phyloP scores from a whole-genome alignment of 1,140 invertebrate genomes.

The Drosophila prosaltans region DNA sequence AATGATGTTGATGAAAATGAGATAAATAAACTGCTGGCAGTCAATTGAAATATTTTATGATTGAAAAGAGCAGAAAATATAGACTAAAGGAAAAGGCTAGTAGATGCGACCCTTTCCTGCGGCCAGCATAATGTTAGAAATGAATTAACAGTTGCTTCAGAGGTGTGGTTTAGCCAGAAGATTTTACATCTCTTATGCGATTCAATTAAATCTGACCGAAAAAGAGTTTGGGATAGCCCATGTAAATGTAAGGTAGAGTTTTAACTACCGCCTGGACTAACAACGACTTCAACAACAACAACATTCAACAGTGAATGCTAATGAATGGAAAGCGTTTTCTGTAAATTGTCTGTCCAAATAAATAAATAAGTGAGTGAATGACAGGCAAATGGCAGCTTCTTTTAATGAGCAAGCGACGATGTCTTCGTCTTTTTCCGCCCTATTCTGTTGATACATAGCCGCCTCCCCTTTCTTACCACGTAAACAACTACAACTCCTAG shows the following conservation, averaged over 20 bases:
- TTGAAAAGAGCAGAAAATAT: slow-evolving; percentile 24
- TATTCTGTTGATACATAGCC: neutral
- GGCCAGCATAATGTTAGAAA: slow-evolving; percentile 51
- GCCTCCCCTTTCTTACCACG: neutral
- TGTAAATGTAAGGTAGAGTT: neutral
- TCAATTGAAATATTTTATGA: slow-evolving; percentile 76
- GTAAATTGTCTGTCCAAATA: slow-evolving; percentile 68
- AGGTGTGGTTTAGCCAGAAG: neutral
- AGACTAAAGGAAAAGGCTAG: slow-evolving; percentile 15
- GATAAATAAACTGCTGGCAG: slow-evolving; percentile 43
- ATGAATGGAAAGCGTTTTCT: slow-evolving; percentile 76
- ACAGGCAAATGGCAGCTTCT: slow-evolving; percentile 70
- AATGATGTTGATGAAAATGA: slow-evolving; percentile 66
- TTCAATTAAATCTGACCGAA: slow-evolving; percentile 62
- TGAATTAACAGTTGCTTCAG: slow-evolving; percentile 13
- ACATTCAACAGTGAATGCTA: slow-evolving; percentile 58
- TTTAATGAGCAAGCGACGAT: slow-evolving; percentile 59
- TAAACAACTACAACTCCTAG: slow-evolving; percentile 1
- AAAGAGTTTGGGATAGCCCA: slow-evolving; percentile 11
- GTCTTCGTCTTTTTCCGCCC: neutral
- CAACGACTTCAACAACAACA: slow-evolving; percentile 26
- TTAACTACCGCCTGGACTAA: slow-evolving; percentile 19
- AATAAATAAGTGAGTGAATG: slow-evolving; percentile 57
- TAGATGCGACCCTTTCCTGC: neutral
- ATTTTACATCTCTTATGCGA: slow-evolving; percentile 35